Conservation (phyloP, 2,113 vertebrate species). For the Centropus bengalensis region DNA sequence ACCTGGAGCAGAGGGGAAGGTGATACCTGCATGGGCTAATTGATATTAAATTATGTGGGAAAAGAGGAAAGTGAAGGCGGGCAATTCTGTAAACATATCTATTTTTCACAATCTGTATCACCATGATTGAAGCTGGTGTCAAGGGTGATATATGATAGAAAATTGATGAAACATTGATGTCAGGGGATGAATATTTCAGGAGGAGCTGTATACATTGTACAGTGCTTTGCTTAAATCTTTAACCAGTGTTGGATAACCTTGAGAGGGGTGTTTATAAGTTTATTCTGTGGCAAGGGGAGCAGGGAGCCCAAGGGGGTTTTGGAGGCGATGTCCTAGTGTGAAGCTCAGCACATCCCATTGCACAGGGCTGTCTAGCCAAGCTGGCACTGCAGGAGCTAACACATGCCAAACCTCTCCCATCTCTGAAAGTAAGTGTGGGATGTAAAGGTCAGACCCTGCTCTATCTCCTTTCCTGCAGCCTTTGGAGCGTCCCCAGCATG, state of each 20-base stretch:
- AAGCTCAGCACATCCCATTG: not conserved
- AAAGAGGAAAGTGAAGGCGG: not conserved
- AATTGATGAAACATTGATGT: constrained; percentile 60
- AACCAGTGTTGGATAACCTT: constrained; percentile 28
- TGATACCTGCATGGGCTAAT: not conserved
- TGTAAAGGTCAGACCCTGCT: not conserved
- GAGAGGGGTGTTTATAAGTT: constrained; percentile 12
- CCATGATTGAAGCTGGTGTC: constrained; percentile 12
- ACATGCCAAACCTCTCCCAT: fast-evolving
- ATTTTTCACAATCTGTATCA: constrained; percentile 5
- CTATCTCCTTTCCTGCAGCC: not conserved
- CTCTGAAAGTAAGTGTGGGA: not conserved
- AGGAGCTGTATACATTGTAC: constrained; percentile 9
- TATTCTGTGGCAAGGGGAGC: not conserved
- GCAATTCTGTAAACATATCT: not conserved
- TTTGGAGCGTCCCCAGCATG: not conserved
- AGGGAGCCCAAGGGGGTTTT: not conserved
- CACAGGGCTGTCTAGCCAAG: not conserved
- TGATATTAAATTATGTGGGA: constrained; percentile 13
- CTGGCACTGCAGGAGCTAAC: not conserved
- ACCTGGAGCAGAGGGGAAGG: not conserved
- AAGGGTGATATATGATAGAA: constrained; percentile 38
- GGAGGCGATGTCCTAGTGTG: fast-evolving
- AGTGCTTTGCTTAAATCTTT: constrained; percentile 34
- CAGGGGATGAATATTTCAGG: constrained; percentile 60